Percentiles rank a stretch among this genome's conserved stretches.
Evolutionary conservation across 2,888 invertebrate species (phyloP).

Genomic region (Orthosia incerta): DNA sequence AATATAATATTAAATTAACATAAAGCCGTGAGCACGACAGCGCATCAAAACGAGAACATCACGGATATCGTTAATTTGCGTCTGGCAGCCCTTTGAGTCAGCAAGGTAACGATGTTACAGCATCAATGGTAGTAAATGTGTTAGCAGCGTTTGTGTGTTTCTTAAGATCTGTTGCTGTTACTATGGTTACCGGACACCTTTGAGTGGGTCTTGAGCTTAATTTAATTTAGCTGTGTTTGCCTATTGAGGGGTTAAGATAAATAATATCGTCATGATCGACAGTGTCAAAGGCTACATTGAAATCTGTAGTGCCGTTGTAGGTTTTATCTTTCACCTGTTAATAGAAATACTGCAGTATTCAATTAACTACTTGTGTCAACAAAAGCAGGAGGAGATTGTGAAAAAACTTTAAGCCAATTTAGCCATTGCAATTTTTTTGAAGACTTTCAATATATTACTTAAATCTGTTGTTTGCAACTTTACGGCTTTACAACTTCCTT

Average conservation of each 20-base stretch:
- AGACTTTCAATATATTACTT: not conserved
- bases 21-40: constrained; percentile 81
- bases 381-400: no score
- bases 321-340: not conserved
- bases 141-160: constrained; percentile 75
- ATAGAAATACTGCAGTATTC: no score
- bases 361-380: no score
- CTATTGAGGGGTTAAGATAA: not conserved
- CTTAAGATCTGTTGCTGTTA: constrained; percentile 57
- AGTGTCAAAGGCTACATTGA: not conserved
- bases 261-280: not conserved
- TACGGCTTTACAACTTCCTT: not conserved
- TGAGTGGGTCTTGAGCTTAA: constrained; percentile 12
- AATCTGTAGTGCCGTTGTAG: not conserved
- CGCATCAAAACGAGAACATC: constrained; percentile 86
- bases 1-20: constrained; percentile 87
- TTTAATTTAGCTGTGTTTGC: constrained; percentile 14
- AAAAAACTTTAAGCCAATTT: no score
- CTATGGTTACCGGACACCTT: constrained; percentile 55
- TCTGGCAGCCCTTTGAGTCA: constrained; percentile 62
- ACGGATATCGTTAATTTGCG: constrained; percentile 87
- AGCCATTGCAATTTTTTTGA: not conserved
- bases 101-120: constrained; percentile 73
- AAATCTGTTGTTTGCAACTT: not conserved
- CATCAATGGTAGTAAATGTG: constrained; percentile 81